phyloP scores from a whole-genome alignment of 2,888 invertebrate genomes.

The Drosophila anomelani region DNA sequence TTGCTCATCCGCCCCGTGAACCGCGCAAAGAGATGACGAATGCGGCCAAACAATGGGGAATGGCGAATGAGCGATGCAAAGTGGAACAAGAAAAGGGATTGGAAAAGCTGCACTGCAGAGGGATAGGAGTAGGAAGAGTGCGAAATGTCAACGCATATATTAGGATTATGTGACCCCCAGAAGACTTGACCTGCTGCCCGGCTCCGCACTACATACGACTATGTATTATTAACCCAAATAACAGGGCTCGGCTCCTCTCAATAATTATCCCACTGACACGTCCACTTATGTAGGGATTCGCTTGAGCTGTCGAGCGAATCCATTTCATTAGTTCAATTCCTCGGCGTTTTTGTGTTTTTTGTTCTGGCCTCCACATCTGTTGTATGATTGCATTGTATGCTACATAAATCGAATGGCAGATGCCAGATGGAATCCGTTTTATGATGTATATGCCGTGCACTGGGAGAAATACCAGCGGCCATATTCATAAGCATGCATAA shows the following conservation, averaged over 20 bases:
- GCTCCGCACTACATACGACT: neutral
- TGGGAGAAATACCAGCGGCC: neutral
- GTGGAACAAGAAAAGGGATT: neutral
- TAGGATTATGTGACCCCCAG: conserved; percentile 31
- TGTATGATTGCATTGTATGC: conserved; percentile 31
- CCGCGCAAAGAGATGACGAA: conserved; percentile 21
- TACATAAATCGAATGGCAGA: conserved; percentile 15
- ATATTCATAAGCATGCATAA: neutral
- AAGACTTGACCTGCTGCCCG: conserved; percentile 12
- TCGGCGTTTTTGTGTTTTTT: neutral
- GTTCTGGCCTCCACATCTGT: conserved; percentile 11
- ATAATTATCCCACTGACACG: conserved; percentile 12
- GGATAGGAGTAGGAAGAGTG: neutral
- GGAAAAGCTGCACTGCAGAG: conserved; percentile 18
- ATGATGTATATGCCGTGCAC: neutral
- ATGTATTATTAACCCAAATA: conserved; percentile 36
- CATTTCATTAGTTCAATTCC: conserved; percentile 31
- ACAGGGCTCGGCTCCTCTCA: neutral
- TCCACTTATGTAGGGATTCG: conserved; percentile 6
- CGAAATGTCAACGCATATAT: conserved; percentile 20
- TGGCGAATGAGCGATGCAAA: neutral
- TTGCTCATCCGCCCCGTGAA: conserved; percentile 42
- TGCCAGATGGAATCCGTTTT: neutral
- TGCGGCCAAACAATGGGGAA: conserved; percentile 13
- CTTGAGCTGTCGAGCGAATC: conserved; percentile 25